Percentiles rank a stretch among this genome's conserved stretches.
phyloP scores from a whole-genome alignment of 2,888 invertebrate genomes.

The Tachystola acroxantha region DNA sequence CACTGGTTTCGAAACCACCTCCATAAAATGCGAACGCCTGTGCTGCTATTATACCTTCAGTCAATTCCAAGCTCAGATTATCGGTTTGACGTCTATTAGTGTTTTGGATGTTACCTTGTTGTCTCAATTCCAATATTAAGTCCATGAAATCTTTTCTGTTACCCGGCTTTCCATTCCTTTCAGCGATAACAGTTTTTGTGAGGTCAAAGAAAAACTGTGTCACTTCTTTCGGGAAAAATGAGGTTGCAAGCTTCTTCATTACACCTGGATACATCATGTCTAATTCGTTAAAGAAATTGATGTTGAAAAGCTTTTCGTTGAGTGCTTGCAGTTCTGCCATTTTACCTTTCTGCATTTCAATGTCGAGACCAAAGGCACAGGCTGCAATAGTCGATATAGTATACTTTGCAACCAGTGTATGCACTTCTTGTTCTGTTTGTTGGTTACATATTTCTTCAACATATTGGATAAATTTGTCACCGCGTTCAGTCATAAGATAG shows the following conservation, averaged over 20 bases:
- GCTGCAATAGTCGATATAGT: slow-evolving; percentile 36
- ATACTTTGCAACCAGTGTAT: slow-evolving; percentile 29
- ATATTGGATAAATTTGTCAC: slow-evolving; percentile 29
- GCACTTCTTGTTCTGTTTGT: slow-evolving; percentile 27
- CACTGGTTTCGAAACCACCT: slow-evolving; percentile 57
- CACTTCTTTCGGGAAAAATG: slow-evolving; percentile 26
- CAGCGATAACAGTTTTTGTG: slow-evolving; percentile 23
- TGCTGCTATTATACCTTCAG: slow-evolving; percentile 29
- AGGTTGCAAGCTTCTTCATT: slow-evolving; percentile 27
- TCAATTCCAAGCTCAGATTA: slow-evolving; percentile 20
- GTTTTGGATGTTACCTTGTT: slow-evolving; percentile 25
- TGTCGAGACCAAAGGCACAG: slow-evolving; percentile 37
- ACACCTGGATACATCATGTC: slow-evolving; percentile 41
- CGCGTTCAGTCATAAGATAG: slow-evolving; percentile 32
- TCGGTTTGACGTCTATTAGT: slow-evolving; percentile 17
- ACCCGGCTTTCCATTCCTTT: slow-evolving; percentile 33
- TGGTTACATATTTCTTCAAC: slow-evolving; percentile 16
- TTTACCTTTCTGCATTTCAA: slow-evolving; percentile 21
- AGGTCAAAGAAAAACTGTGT: slow-evolving; percentile 29
- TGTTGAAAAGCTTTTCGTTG: slow-evolving; percentile 15
- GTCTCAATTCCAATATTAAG: slow-evolving; percentile 35
- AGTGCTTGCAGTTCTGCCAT: slow-evolving; percentile 1
- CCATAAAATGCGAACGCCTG: slow-evolving; percentile 44
- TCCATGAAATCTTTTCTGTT: slow-evolving; percentile 45
- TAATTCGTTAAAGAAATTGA: slow-evolving; percentile 24